phyloP scores from a whole-genome alignment of 2,888 invertebrate genomes.

The Yponomeuta sedellus region DNA sequence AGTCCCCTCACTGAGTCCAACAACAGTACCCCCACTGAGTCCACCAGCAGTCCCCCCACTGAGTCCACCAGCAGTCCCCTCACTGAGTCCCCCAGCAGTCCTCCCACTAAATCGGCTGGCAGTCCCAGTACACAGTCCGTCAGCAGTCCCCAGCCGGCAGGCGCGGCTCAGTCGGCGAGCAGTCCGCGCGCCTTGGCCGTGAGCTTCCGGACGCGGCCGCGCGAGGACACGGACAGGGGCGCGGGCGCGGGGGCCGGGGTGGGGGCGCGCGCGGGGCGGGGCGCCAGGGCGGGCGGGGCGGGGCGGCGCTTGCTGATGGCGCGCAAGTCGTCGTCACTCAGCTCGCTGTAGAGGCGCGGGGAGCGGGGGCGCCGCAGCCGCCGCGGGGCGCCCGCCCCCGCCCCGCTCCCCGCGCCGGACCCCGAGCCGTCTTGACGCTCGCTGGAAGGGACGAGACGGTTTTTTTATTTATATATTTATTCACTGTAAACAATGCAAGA shows the following conservation, averaged over 20 bases:
- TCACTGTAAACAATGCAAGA: too few relatives aligned
- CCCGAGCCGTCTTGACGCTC: not conserved
- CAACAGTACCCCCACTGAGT: too few relatives aligned
- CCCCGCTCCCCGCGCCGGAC: conserved; percentile 20
- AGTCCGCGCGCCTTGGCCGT: conserved; percentile 86
- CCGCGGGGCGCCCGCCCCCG: conserved; percentile 32
- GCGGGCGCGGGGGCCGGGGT: conserved; percentile 48
- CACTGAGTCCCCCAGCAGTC: too few relatives aligned
- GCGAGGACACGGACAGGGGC: conserved; percentile 76
- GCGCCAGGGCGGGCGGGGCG: conserved; percentile 17
- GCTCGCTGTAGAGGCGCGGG: conserved; percentile 78
- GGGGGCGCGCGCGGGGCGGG: conserved; percentile 61
- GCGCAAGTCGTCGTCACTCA: conserved; percentile 69
- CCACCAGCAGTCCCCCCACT: too few relatives aligned
- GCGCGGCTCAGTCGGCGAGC: conserved; percentile 20
- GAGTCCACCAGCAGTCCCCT: too few relatives aligned
- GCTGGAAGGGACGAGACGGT: too few relatives aligned
- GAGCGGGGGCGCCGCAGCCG: conserved; percentile 48
- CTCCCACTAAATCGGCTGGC: too few relatives aligned
- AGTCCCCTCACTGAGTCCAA: too few relatives aligned
- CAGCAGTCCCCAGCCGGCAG: not conserved
- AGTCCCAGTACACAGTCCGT: not conserved
- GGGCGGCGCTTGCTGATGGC: conserved; percentile 62
- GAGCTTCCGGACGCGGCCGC: conserved; percentile 89
- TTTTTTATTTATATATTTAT: too few relatives aligned